phyloP scores from a whole-genome alignment of 2,797 vertebrate species.

The Gymnocypris eckloni region DNA sequence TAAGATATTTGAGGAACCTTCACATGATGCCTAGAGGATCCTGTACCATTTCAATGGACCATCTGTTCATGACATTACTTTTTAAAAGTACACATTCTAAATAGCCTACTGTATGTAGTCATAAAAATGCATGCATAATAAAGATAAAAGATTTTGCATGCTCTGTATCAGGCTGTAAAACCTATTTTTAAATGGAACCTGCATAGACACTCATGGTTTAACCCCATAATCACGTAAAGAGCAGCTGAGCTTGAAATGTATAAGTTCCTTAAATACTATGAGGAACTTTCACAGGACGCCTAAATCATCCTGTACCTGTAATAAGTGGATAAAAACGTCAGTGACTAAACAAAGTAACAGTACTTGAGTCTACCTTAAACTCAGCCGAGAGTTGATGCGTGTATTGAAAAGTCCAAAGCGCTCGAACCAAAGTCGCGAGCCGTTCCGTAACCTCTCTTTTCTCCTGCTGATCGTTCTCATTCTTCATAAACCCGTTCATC shows the following conservation, averaged over 20 bases:
- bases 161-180: background rate
- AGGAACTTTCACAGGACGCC: background rate
- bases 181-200: background rate
- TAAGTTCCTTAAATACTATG: background rate
- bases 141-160: background rate
- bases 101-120: no score
- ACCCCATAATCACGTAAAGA: background rate
- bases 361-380: slow-evolving; percentile 85
- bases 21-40: no score
- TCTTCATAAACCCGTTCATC: slow-evolving; percentile 59
- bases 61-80: no score
- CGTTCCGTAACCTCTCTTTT: slow-evolving; percentile 88
- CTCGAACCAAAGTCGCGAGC: slow-evolving; percentile 87
- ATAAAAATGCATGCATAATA: background rate
- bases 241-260: background rate
- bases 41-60: no score
- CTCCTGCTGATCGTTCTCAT: slow-evolving; percentile 58
- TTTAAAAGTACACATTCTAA: no score
- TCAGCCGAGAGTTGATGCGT: slow-evolving; percentile 92
- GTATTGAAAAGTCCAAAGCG: slow-evolving; percentile 94
- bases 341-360: background rate
- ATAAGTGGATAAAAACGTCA: background rate
- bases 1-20: no score
- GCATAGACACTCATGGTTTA: background rate
- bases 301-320: background rate